Conservation (phyloP, 2,888 invertebrate species). For the Lapara coniferarum region DNA sequence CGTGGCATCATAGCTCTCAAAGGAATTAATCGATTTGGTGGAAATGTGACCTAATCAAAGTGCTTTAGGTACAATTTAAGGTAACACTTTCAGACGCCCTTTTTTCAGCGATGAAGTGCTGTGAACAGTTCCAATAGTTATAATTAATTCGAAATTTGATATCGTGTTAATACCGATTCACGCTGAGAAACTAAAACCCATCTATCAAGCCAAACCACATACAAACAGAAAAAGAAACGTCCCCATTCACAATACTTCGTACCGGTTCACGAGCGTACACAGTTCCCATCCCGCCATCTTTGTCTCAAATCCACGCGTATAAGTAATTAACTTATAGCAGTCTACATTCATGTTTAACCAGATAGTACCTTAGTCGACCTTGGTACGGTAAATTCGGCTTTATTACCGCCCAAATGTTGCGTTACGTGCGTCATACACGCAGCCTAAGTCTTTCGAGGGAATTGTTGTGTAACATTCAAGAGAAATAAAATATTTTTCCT, state of each 20-base stretch:
- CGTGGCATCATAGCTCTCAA: too few species aligned
- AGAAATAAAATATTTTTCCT: too few species aligned
- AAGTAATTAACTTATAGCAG: constrained; percentile 14
- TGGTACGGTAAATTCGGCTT: background rate
- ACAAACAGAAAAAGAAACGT: background rate
- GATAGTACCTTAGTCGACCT: constrained; percentile 3
- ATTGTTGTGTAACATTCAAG: background rate
- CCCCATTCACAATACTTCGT: background rate
- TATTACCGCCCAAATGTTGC: background rate
- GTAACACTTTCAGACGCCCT: too few species aligned
- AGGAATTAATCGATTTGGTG: too few species aligned
- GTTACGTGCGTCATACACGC: constrained; percentile 1
- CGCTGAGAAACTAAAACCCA: too few species aligned
- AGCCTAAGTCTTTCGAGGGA: background rate
- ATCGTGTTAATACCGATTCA: too few species aligned
- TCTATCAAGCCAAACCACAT: too few species aligned
- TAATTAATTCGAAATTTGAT: too few species aligned
- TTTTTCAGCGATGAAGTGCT: too few species aligned
- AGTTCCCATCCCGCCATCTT: background rate
- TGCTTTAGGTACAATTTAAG: too few species aligned
- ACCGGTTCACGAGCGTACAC: background rate
- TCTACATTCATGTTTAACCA: constrained; percentile 9
- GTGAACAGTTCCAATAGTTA: too few species aligned
- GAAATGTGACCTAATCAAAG: too few species aligned
- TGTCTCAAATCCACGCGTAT: constrained; percentile 15